These are phyloP conservation scores for Microctonus aethiopoides DNA, from an alignment of 2,888 invertebrate genomes.

Conservation along the genomic window DNA sequence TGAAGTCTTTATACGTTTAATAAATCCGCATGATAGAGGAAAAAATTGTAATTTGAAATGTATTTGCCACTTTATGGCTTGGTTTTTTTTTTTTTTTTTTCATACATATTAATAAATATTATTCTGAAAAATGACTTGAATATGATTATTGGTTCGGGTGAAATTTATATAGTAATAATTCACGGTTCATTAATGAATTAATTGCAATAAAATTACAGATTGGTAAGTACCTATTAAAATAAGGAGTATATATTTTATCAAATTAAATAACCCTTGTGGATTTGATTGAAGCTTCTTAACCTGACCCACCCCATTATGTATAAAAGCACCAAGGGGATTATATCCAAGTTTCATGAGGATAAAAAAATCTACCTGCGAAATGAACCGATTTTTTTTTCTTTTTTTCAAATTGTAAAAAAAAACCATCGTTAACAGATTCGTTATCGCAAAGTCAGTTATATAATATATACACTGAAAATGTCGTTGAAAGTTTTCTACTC, in stretches of 20 bases:
- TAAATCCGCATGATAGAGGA: slow-evolving; percentile 19
- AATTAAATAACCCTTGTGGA: neutral
- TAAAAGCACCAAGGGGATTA: neutral
- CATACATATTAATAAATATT: no score
- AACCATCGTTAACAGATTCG: neutral
- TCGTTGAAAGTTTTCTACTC: neutral
- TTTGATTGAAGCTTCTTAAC: neutral
- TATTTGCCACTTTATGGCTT: no score
- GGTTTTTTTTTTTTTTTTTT: no score
- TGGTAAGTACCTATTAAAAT: neutral
- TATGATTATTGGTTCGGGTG: no score
- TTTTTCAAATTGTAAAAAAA: neutral
- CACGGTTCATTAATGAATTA: no score
- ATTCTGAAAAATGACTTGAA: no score
- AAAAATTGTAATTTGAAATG: slow-evolving; percentile 10
- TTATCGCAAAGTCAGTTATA: neutral
- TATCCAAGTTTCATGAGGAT: neutral
- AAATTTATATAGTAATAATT: no score
- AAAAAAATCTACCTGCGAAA: neutral
- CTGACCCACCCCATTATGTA: neutral
- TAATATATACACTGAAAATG: no score
- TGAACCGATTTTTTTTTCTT: no score
- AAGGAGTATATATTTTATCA: neutral
- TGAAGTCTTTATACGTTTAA: slow-evolving; percentile 4
- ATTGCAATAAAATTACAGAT: no score